Percentiles rank a stretch among this genome's conserved stretches.
Conservation (phyloP, 1,140 invertebrate genomes). For the Anadara kagoshimensis region DNA sequence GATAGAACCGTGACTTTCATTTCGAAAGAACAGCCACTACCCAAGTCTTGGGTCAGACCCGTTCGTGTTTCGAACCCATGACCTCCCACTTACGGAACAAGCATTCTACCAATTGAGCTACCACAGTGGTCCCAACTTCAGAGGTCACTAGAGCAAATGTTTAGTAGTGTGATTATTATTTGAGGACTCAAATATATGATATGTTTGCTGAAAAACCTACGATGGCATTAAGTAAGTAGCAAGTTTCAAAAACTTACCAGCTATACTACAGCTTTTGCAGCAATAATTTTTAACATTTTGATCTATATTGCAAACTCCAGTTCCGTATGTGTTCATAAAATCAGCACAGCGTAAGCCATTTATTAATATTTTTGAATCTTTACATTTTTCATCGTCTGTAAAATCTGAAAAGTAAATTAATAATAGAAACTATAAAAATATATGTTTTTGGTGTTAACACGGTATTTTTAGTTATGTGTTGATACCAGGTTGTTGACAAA, state of each 20-base stretch:
- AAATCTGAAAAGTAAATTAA: conserved; percentile 25
- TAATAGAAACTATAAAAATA: neutral
- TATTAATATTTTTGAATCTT: conserved; percentile 36
- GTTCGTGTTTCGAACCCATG: too few relatives aligned
- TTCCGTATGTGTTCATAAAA: conserved; percentile 38
- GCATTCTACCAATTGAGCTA: too few relatives aligned
- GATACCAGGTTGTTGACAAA: neutral
- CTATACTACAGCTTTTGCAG: conserved; percentile 31
- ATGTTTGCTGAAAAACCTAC: neutral
- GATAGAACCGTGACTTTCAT: too few relatives aligned
- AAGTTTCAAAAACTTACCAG: conserved; percentile 12
- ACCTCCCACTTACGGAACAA: too few relatives aligned
- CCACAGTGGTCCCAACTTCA: too few relatives aligned
- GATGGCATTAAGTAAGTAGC: neutral
- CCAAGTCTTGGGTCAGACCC: too few relatives aligned
- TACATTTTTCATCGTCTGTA: conserved; percentile 38
- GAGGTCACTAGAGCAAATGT: too few relatives aligned
- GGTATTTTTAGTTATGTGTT: neutral
- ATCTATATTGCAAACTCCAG: conserved; percentile 37
- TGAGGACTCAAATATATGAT: too few relatives aligned
- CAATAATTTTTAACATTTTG: conserved; percentile 41
- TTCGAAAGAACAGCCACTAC: too few relatives aligned
- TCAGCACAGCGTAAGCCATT: conserved; percentile 37
- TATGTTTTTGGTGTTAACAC: neutral
- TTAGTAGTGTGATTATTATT: too few relatives aligned